Evolutionary conservation across 37 sponge, comb jelly and placozoan genomes (phyloP).

Genomic region (Lycopodina hypogea): DNA sequence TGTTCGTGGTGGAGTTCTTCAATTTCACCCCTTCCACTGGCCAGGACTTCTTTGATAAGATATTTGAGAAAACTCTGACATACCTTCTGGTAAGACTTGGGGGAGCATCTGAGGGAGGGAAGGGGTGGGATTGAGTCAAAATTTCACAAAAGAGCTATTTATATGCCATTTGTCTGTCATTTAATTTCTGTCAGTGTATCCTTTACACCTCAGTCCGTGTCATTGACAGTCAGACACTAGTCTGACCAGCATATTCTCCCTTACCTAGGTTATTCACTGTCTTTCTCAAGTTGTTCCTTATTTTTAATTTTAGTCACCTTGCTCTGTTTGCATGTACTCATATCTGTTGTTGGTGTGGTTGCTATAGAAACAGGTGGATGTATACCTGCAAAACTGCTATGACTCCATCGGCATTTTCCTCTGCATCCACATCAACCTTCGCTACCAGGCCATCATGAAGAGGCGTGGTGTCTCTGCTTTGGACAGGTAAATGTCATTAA

Average conservation of each 20-base stretch:
- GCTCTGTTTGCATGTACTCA: no score
- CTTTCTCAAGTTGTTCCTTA: no score
- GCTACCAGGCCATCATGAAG: conserved; percentile 82
- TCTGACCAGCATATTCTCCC: no score
- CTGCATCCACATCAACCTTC: conserved; percentile 82
- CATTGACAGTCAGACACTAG: no score
- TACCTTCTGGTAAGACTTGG: conserved; percentile 56
- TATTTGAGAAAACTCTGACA: conserved; percentile 80
- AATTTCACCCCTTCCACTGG: conserved; percentile 61
- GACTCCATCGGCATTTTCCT: conserved; percentile 94
- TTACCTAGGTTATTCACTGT: no score
- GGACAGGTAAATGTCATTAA: conserved; percentile 36
- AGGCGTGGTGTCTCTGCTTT: conserved; percentile 52
- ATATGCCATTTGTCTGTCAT: no score
- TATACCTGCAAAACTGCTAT: conserved; percentile 70
- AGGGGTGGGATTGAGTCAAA: no score
- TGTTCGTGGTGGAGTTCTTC: conserved; percentile 96
- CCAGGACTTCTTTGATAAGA: conserved; percentile 78
- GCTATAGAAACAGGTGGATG: conserved; percentile 59
- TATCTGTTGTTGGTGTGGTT: background rate
- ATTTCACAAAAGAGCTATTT: no score
- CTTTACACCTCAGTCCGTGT: no score
- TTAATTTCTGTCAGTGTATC: no score
- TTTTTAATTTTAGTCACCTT: no score
- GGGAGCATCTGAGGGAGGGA: background rate